Percentiles rank a stretch among this genome's conserved stretches.
Conservation (phyloP, 2,888 invertebrate genomes). For the Ormyrus rosae region DNA sequence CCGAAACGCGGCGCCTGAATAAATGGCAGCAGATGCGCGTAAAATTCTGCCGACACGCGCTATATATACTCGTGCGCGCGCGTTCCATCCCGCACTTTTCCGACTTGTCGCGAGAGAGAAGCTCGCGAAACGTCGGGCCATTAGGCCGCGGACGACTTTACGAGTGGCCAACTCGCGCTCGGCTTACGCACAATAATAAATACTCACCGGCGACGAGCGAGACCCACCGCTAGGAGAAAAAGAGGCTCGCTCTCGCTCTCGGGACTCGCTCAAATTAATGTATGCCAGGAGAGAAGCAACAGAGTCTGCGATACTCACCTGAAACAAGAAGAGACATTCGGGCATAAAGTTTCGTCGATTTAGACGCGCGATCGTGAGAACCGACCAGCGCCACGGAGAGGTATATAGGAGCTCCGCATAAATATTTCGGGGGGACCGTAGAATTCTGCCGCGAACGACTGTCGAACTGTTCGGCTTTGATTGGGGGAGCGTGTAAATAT, state of each 20-base stretch:
- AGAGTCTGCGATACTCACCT: conserved; percentile 65
- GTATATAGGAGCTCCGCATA: too few relatives aligned
- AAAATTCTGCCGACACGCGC: conserved; percentile 11
- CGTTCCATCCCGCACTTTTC: too few relatives aligned
- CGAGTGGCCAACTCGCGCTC: conserved; percentile 8
- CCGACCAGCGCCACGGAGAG: conserved; percentile 24
- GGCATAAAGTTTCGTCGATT: conserved; percentile 52
- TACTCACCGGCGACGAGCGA: conserved; percentile 60
- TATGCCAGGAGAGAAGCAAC: conserved; percentile 54
- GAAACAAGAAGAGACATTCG: conserved; percentile 62
- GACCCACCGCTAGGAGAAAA: conserved; percentile 56
- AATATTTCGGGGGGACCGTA: too few relatives aligned
- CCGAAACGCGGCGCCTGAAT: neutral
- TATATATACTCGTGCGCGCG: conserved; percentile 41
- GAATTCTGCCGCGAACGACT: too few relatives aligned
- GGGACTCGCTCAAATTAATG: conserved; percentile 60
- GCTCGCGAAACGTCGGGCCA: conserved; percentile 23
- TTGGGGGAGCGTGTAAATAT: neutral
- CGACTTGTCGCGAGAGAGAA: too few relatives aligned
- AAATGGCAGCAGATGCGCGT: conserved; percentile 35
- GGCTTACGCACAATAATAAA: conserved; percentile 48
- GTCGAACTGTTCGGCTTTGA: too few relatives aligned
- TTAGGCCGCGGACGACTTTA: conserved; percentile 58
- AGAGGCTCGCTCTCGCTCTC: conserved; percentile 19
- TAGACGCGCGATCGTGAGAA: conserved; percentile 54